A percentile compares a stretch with the other conserved stretches of the same genome.
Evolutionary conservation across 2,797 vertebrate species (phyloP).

Genomic region (Bothrops alternatus): DNA sequence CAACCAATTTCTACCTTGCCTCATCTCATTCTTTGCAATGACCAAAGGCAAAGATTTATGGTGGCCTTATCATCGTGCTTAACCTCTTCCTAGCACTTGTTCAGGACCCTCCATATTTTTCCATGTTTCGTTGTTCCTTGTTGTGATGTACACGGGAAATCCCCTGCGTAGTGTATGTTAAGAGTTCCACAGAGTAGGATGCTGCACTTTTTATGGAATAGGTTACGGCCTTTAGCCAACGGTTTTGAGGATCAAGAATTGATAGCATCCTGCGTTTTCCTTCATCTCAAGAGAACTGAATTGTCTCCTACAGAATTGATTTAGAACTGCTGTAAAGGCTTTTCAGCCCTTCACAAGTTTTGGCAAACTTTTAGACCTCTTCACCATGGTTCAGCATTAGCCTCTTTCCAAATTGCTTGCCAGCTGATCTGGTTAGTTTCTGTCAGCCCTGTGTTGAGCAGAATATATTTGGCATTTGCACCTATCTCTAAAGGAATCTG

Average conservation of each 20-base stretch:
- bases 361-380: slow-evolving; percentile 54
- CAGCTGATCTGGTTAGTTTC: slow-evolving; percentile 62
- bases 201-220: slow-evolving; percentile 41
- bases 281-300: slow-evolving; percentile 44
- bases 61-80: slow-evolving; percentile 77
- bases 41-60: slow-evolving; percentile 73
- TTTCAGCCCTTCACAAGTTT: slow-evolving; percentile 47
- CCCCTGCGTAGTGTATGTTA: slow-evolving; percentile 55
- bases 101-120: slow-evolving; percentile 63
- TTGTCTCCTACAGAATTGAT: slow-evolving; percentile 26
- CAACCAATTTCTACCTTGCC: slow-evolving; percentile 65
- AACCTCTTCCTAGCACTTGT: slow-evolving; percentile 68
- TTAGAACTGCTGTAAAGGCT: slow-evolving; percentile 44
- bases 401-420: slow-evolving; percentile 57
- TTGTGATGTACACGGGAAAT: slow-evolving; percentile 46
- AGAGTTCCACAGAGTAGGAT: slow-evolving; percentile 39
- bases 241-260: slow-evolving; percentile 48
- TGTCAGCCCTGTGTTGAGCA: slow-evolving; percentile 53
- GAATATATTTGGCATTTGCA: slow-evolving; percentile 38
- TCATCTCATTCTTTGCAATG: slow-evolving; percentile 60
- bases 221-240: slow-evolving; percentile 48
- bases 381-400: slow-evolving; percentile 39
- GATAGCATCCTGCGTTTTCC: slow-evolving; percentile 26
- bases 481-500: slow-evolving; percentile 42
- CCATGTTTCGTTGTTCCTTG: slow-evolving; percentile 45